Evolutionary conservation across 2,888 invertebrate species (phyloP), one percentile per base, ranked within the genome.

Genomic region (Apamea anceps): DNA sequence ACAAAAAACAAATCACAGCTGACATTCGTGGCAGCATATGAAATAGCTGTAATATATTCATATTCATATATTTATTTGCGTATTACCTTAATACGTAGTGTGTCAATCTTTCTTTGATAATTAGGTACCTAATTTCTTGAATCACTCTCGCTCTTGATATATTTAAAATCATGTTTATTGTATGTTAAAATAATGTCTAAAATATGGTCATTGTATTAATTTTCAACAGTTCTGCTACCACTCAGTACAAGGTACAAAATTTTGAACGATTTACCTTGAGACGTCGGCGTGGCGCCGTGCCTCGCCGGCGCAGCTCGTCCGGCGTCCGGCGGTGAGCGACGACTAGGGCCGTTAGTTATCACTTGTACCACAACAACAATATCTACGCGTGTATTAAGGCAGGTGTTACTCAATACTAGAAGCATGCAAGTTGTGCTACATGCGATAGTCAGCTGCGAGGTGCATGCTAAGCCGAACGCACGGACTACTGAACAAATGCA

Each of bases 341-440:
- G 48, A 28, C 72, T 79, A 73, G 71, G 72, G 57, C 77, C 79
- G 90, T 89, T 85, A 91, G 93, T 92, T 87, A 90, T 93, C 95
- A 93, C 92, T 94, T 94, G 95, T 95, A 94, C 95, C 95, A 90
- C 88, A 82, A 91, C 89, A 80, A 86, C 85, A 48, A 77, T 83
- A 78, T 80, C 83, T 81, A 83, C 86, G 90, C 91, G 89, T 84
- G 86, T 88, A 89, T 84, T 83, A 54, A 77, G 79, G 80, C 86
- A 83, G 87, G 84, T 74, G 89, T 84, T 88, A 88, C 87, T 74
- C 18, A 68, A 63, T 78, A 68, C 71, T 67, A 84, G 82, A 84
- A 72, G 70, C 85, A 75, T 86, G 86, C 87, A 21, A 72, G 57
- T 25, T 83, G 74, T 88, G 88, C 83, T 28, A 42, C 81, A 67